A percentile compares a stretch with the other conserved stretches of the same genome.
Evolutionary conservation across 2,888 invertebrate species (phyloP).

Genomic region (Fabriciana adippe): DNA sequence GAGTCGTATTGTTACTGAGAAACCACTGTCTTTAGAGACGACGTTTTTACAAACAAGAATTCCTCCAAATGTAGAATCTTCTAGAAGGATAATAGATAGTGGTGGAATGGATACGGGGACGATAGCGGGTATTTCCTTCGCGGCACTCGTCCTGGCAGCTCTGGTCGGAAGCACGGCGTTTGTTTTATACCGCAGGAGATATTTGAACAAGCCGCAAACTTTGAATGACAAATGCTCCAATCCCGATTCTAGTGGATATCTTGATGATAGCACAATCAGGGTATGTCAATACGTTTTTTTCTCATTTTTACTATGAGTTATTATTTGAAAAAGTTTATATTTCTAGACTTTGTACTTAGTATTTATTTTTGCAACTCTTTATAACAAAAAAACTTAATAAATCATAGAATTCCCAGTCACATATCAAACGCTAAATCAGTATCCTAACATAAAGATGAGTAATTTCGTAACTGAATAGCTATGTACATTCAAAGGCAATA

Average conservation of each 20-base stretch:
- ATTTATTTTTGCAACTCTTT: no score
- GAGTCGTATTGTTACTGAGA: conserved; percentile 73
- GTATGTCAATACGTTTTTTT: conserved; percentile 59
- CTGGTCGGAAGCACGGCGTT: conserved; percentile 85
- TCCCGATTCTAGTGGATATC: conserved; percentile 92
- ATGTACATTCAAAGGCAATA: no score
- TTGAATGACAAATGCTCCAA: conserved; percentile 91
- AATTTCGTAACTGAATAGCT: no score
- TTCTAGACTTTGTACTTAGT: not conserved
- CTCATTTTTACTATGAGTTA: not conserved
- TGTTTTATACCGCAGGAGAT: conserved; percentile 86
- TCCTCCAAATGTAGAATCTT: conserved; percentile 70
- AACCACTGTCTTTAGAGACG: conserved; percentile 72
- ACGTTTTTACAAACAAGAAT: conserved; percentile 70
- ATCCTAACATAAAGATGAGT: no score
- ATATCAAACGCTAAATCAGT: no score
- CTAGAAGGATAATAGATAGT: conserved; percentile 65
- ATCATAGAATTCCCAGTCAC: no score
- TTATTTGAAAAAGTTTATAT: not conserved
- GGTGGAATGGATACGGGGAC: conserved; percentile 81
- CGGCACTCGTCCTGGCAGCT: conserved; percentile 84
- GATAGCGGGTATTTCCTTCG: conserved; percentile 87
- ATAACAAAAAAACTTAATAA: no score
- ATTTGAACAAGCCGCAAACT: conserved; percentile 91
- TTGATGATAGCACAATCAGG: conserved; percentile 92